phyloP scores from a whole-genome alignment of 2,888 invertebrate species.

The Prenolepis imparis region DNA sequence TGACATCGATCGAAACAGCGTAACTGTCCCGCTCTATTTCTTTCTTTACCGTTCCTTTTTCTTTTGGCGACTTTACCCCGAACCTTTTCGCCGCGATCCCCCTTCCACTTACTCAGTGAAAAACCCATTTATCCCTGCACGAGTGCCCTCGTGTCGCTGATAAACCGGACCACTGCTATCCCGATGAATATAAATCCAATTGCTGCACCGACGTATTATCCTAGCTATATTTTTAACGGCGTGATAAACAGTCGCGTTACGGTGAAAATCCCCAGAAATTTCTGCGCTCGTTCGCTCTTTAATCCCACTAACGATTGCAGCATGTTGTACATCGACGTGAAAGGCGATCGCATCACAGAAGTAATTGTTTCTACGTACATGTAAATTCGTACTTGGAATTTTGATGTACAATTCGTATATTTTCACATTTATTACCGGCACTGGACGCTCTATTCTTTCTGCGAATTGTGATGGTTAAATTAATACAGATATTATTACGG shows the following conservation, averaged over 20 bases:
- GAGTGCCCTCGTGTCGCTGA: constrained; percentile 57
- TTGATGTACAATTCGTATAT: background rate
- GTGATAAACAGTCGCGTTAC: constrained; percentile 61
- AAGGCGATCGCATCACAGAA: constrained; percentile 26
- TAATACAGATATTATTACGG: background rate
- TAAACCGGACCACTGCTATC: constrained; percentile 64
- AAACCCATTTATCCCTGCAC: constrained; percentile 59
- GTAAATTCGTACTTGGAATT: background rate
- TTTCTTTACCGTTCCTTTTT: constrained; percentile 39
- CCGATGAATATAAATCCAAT: constrained; percentile 79
- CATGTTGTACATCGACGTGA: constrained; percentile 18
- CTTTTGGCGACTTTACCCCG: constrained; percentile 1
- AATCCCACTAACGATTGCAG: constrained; percentile 9
- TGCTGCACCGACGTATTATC: constrained; percentile 62
- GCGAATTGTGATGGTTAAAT: background rate
- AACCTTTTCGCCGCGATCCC: constrained; percentile 15
- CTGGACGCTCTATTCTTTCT: background rate
- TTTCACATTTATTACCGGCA: background rate
- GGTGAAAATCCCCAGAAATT: constrained; percentile 40
- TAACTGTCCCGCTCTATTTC: constrained; percentile 64
- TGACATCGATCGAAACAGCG: constrained; percentile 64
- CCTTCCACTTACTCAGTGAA: constrained; percentile 13
- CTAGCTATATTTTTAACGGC: constrained; percentile 55
- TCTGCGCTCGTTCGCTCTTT: background rate
- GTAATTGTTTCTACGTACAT: constrained; percentile 7